These are phyloP conservation scores for Aphodius sticticus DNA, from an alignment of 2,888 invertebrate species.

Conservation along the genomic window DNA sequence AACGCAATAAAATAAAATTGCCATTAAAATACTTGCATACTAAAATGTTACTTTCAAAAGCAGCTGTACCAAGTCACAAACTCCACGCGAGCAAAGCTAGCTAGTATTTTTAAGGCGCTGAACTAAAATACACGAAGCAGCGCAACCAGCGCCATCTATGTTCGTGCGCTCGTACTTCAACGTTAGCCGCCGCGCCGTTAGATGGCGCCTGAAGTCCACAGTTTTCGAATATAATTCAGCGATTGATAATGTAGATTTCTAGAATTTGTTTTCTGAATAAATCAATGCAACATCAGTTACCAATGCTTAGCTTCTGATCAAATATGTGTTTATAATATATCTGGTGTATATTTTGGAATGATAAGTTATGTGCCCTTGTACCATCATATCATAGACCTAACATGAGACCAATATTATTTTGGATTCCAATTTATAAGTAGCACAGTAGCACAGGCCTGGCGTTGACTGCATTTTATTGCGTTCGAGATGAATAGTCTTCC, in stretches of 20 bases:
- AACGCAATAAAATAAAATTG: no score
- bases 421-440: not conserved
- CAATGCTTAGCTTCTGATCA: no score
- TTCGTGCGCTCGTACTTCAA: not conserved
- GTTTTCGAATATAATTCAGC: not conserved
- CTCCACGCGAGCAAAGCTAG: no score
- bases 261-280: not conserved
- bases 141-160: not conserved
- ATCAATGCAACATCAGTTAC: not conserved
- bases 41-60: no score
- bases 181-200: not conserved
- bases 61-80: no score
- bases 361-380: no score
- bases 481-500: not conserved
- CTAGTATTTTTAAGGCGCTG: not conserved
- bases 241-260: not conserved
- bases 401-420: not conserved
- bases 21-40: no score
- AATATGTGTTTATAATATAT: no score
- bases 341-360: no score
- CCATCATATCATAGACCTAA: no score
- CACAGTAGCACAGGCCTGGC: not conserved
- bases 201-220: not conserved
- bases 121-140: not conserved
- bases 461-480: not conserved